Evolutionary conservation across 2,888 invertebrate species (phyloP).

Genomic region (Nysson spinosus): DNA sequence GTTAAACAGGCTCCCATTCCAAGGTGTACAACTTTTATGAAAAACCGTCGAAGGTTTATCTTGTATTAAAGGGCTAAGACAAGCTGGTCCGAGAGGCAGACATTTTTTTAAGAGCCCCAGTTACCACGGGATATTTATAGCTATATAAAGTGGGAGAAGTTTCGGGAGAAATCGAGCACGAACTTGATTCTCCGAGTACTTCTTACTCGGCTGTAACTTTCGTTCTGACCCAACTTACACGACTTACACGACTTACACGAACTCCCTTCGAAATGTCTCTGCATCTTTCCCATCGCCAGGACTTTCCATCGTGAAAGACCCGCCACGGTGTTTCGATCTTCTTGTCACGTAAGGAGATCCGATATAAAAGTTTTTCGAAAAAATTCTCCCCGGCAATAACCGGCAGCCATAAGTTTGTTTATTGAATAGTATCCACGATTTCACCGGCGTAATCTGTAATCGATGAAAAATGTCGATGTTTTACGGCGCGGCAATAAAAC

Average conservation of each 20-base stretch:
- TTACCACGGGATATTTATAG: slow-evolving; percentile 47
- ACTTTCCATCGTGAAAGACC: slow-evolving; percentile 9
- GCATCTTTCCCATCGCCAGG: slow-evolving; percentile 2
- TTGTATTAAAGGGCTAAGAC: slow-evolving; percentile 2
- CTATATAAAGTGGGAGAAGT: slow-evolving; percentile 36
- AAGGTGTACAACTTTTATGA: not conserved
- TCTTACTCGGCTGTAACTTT: slow-evolving; percentile 43
- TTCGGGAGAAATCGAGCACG: slow-evolving; percentile 44
- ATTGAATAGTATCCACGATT: not conserved
- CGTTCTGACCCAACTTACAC: slow-evolving; percentile 10
- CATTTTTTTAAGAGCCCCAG: slow-evolving; percentile 33
- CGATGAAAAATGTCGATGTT: too few species aligned
- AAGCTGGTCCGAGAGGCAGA: slow-evolving; percentile 14
- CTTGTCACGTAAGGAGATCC: slow-evolving; percentile 19
- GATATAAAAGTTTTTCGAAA: slow-evolving; percentile 33
- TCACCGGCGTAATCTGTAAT: not conserved
- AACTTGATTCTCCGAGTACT: slow-evolving; percentile 38
- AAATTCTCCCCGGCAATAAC: not conserved
- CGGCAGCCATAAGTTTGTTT: not conserved
- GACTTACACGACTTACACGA: too few species aligned
- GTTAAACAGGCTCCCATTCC: too few species aligned
- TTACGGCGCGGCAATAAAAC: too few species aligned
- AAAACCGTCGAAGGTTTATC: not conserved
- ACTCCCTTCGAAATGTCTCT: too few species aligned
- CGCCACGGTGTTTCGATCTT: slow-evolving; percentile 16